Conservation (phyloP, 2,113 vertebrate genomes). For the Ammodytes marinus region DNA sequence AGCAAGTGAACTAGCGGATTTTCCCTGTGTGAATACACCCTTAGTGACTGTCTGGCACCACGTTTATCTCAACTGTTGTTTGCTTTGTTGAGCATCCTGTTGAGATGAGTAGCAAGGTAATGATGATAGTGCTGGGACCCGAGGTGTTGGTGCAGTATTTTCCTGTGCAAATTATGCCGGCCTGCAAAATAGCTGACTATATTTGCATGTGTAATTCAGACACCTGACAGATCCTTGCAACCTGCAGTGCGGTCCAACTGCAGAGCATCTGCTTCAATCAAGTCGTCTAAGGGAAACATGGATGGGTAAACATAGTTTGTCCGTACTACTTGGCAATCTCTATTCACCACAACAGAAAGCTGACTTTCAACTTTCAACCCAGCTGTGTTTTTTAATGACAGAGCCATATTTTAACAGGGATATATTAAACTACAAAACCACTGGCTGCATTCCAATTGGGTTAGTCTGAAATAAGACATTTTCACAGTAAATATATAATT, state of each 20-base stretch:
- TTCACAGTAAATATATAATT: background rate
- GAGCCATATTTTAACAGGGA: background rate
- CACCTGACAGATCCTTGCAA: conserved; percentile 68
- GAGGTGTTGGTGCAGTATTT: conserved; percentile 42
- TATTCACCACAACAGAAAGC: conserved; percentile 13
- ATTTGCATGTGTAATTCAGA: conserved; percentile 73
- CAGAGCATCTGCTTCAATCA: conserved; percentile 63
- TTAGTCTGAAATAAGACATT: background rate
- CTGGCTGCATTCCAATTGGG: background rate
- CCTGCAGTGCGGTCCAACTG: conserved; percentile 47
- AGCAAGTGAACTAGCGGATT: no score
- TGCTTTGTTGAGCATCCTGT: conserved; percentile 51
- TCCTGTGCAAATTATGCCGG: conserved; percentile 41
- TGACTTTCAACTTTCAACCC: conserved; percentile 10
- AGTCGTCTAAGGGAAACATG: conserved; percentile 46
- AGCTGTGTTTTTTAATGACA: background rate
- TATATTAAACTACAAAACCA: conserved; percentile 1
- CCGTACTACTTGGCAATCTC: conserved; percentile 29
- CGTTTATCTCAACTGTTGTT: conserved; percentile 45
- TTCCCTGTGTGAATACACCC: no score
- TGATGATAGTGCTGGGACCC: conserved; percentile 51
- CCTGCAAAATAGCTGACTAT: conserved; percentile 64
- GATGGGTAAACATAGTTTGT: conserved; percentile 42
- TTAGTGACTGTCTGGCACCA: conserved; percentile 34
- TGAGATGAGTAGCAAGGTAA: conserved; percentile 42